Conservation (phyloP, 2,113 vertebrate species). For the Nycticebus coucang region DNA sequence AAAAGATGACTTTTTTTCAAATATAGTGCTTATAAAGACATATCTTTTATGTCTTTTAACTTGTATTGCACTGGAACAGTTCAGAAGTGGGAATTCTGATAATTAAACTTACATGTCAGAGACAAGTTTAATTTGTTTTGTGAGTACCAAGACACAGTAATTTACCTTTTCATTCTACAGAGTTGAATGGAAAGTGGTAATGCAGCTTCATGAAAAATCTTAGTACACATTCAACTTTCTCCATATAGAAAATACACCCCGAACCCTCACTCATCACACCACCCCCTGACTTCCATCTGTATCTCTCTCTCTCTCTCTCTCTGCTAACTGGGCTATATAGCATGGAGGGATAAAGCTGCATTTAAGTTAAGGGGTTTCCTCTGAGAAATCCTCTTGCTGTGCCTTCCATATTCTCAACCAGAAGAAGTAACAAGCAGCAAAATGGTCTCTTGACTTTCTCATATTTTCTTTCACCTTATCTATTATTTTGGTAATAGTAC, state of each 20-base stretch:
- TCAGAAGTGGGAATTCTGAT: slow-evolving; percentile 23
- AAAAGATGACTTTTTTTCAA: slow-evolving; percentile 44
- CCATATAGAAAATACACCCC: background rate
- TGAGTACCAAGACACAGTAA: background rate
- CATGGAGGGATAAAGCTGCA: background rate
- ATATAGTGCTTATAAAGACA: slow-evolving; percentile 50
- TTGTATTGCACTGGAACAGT: background rate
- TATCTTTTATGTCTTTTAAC: slow-evolving; percentile 5
- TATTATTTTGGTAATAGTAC: background rate
- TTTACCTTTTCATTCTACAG: background rate
- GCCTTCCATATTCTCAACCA: background rate
- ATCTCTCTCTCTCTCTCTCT: background rate
- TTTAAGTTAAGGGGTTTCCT: background rate
- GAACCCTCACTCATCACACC: background rate
- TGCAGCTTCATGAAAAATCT: background rate
- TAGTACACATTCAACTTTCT: background rate
- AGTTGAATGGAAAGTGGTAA: background rate
- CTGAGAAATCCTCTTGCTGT: background rate
- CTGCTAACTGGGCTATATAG: background rate
- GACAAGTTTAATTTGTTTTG: background rate
- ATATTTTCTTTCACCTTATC: background rate
- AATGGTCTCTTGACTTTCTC: background rate
- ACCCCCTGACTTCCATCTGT: fast-evolving
- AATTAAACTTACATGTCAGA: background rate
- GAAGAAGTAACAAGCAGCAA: background rate